These are phyloP conservation scores for Tamias sibiricus DNA, from an alignment of 2,113 vertebrate species.

Conservation along the genomic window DNA sequence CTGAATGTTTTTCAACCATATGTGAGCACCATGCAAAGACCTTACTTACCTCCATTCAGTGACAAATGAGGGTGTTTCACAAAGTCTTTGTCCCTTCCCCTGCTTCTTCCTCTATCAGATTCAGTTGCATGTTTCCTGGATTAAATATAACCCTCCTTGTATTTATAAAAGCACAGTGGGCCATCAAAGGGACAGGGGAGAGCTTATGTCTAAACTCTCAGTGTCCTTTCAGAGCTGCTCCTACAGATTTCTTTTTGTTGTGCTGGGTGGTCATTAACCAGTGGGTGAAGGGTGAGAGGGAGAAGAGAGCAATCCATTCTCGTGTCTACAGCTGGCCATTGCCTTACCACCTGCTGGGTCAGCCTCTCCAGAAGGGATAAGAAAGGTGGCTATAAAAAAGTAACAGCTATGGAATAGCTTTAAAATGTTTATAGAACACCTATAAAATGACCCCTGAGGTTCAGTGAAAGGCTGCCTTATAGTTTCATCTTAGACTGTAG, in stretches of 20 bases:
- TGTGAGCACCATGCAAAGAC: neutral
- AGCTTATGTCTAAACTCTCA: neutral
- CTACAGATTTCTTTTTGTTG: neutral
- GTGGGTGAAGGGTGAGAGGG: neutral
- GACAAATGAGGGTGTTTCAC: neutral
- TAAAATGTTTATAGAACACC: slow-evolving; percentile 59
- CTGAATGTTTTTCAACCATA: neutral
- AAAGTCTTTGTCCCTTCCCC: neutral
- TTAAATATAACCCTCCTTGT: neutral
- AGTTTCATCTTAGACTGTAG: slow-evolving; percentile 23
- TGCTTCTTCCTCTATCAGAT: neutral
- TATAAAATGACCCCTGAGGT: slow-evolving; percentile 44
- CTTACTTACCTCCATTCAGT: neutral
- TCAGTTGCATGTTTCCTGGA: neutral
- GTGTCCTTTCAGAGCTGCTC: neutral
- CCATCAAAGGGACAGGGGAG: neutral
- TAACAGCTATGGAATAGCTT: neutral
- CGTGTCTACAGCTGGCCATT: neutral
- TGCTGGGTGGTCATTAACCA: neutral
- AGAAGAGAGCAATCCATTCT: neutral
- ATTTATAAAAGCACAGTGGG: neutral
- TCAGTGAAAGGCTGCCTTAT: slow-evolving; percentile 39
- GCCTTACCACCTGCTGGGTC: neutral
- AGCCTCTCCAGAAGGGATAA: neutral
- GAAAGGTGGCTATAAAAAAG: slow-evolving; percentile 28